phyloP scores from a whole-genome alignment of 2,113 vertebrate species.

The Argyrosomus japonicus region DNA sequence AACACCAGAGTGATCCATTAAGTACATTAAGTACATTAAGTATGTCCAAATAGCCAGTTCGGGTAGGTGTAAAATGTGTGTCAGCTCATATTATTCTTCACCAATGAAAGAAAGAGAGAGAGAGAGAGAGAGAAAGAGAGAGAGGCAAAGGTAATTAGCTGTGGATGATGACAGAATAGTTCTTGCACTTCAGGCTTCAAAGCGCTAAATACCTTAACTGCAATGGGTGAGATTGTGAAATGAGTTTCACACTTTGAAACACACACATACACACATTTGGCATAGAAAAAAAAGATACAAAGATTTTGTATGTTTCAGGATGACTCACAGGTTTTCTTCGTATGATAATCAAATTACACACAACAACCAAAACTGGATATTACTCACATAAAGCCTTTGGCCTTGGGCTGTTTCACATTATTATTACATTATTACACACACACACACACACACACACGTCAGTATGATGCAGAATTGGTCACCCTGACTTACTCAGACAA shows the following conservation, averaged over 20 bases:
- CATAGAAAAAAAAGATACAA: neutral
- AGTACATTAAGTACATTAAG: slow-evolving; percentile 36
- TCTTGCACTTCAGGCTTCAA: slow-evolving; percentile 13
- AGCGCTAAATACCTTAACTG: slow-evolving; percentile 10
- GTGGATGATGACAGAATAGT: slow-evolving; percentile 17
- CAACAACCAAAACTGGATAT: neutral
- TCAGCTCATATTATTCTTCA: slow-evolving; percentile 23
- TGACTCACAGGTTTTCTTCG: neutral
- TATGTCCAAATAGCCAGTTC: slow-evolving; percentile 6
- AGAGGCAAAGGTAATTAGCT: slow-evolving; percentile 32
- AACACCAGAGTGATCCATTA: slow-evolving; percentile 39
- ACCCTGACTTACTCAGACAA: neutral
- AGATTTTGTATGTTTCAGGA: slow-evolving; percentile 7
- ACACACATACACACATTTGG: neutral
- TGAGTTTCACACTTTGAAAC: neutral
- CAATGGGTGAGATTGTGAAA: neutral
- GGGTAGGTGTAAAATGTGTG: slow-evolving; percentile 21
- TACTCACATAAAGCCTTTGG: neutral
- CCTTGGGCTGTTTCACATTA: neutral
- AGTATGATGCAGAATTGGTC: neutral
- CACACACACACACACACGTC: neutral
- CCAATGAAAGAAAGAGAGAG: slow-evolving; percentile 2
- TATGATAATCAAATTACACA: neutral
- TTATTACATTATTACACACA: neutral
- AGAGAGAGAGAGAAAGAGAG: neutral